Percentiles rank a stretch among this genome's conserved stretches.
Conservation (phyloP, 2,113 vertebrate genomes). For the Acrocephalus kingi region DNA sequence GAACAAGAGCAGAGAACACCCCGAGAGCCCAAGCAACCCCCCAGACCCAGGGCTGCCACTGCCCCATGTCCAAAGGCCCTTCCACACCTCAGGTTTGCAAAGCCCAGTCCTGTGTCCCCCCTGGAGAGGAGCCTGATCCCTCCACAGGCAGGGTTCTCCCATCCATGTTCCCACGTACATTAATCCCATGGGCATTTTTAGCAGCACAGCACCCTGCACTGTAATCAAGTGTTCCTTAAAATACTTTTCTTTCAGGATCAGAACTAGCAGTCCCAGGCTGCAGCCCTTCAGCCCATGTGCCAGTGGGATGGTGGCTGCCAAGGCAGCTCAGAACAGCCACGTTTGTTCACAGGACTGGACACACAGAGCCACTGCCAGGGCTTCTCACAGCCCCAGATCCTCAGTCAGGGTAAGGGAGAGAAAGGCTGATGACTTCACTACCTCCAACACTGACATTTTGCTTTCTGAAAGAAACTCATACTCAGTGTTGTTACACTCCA, state of each 20-base stretch:
- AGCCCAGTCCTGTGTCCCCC: neutral
- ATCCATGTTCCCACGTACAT: neutral
- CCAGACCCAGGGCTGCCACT: neutral
- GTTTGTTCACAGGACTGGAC: neutral
- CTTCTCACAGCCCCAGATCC: neutral
- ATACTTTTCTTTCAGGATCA: slow-evolving; percentile 8
- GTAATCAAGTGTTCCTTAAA: slow-evolving; percentile 60
- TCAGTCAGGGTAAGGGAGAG: neutral
- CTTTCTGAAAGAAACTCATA: neutral
- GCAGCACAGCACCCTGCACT: slow-evolving; percentile 21
- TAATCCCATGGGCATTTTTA: neutral
- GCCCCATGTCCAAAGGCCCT: neutral
- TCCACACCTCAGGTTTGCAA: neutral
- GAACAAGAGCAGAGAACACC: neutral
- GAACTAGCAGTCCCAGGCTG: slow-evolving; percentile 5
- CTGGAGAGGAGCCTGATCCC: neutral
- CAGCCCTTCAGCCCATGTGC: neutral
- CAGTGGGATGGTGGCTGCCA: neutral
- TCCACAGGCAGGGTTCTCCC: neutral
- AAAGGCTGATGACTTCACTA: neutral
- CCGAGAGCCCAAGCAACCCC: neutral
- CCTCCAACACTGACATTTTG: neutral
- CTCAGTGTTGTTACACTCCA: neutral
- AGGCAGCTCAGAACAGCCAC: neutral
- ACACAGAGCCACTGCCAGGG: neutral